Evolutionary conservation across 2,797 vertebrate species (phyloP), one percentile per base, ranked within the genome.

Genomic region (Peromyscus eremicus): DNA sequence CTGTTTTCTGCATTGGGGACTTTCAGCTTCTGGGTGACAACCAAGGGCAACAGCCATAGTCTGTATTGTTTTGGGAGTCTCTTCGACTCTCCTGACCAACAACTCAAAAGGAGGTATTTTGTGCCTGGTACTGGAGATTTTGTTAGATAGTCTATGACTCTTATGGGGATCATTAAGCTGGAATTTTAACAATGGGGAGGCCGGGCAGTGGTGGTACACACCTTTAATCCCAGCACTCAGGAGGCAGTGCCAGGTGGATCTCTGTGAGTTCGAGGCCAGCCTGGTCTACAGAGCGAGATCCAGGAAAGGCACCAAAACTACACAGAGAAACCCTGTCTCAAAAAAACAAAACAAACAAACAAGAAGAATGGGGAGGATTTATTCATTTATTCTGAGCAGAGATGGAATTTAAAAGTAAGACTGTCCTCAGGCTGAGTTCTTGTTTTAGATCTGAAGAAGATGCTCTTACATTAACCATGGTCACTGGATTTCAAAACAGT

Each of bases 401-500:
- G 21, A 85, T 37, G 23, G 27, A 81, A 82, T 87, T 92, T 94
- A 79, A 92, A 90, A 94, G 57, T 11, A 89, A 94, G 62, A 85
- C 34, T 55, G 21, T 81, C 34, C 34, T 81, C 21, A 23, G 52
- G 52, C 52, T n/a, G 52, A 80, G 52, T 80, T 80, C 34, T 57
- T 57, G 19, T 57, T 81, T 52, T 57, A 23, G 34, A 57, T 25
- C 77, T 80, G 77, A 57, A 55, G 77, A n/a, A 80, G 79, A 81
- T 37, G 75, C 52, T 80, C 77, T 57, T 21, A n/a, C 6, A 57
- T 80, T 57, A 80, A 6, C 52, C 55, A 25, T 7, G 21, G 52
- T 7, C 52, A 57, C 79, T 37, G 34, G 52, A 57, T 57, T 57
- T 80, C 34, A 37, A 80, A 57, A 57, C 77, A 57, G 34, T 23